Base-by-base conservation (phyloP, 1,140 invertebrate species). In the Saccostrea echinata region DNA sequence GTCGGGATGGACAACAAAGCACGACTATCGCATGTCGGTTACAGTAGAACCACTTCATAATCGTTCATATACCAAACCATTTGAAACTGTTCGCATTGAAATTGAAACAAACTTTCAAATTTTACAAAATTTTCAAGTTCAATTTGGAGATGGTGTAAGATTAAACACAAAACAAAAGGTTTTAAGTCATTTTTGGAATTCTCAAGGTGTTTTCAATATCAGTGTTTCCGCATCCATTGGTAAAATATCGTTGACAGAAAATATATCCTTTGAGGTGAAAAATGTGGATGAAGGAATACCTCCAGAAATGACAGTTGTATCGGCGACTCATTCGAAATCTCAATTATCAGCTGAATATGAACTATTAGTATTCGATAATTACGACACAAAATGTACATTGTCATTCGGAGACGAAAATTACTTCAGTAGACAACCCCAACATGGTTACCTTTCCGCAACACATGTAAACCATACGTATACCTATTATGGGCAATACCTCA, bases 71-170 rank as follows among this genome's bases (percentile, higher is more conserved):
- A 90, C 92, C 0, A 93, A 92, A 84, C 93, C 93, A 3, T 85
- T 89, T 1, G 94, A 94, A 87, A 88, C 92, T 18, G 90, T 94
- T 4, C 71, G 85, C 16, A 91, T 94, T 30, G 71, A 87, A 18
- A 90, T 93, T 6, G 88, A 30, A 16, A 71, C 91, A 4, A 90
- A 89, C 43, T 84, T 91, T 35, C 82, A 84, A 33, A 68, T 92
- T 1, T 83, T 88, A 13, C 84, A 90, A 12, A 85, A 82, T 57
- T 93, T 91, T 82, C 88, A 55, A 30, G 89, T 94, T 55, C 89
- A 93, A 18, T 94, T 94, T 88, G 92, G 92, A 12, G 93, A 94
- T 89, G 92, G 92, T 4, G 88, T 84, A 8, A 89, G 53, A 16
- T 64, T 91, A 16, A 84, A 71, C 3, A 92, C 92, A 0, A 84